Percentiles rank a stretch among this genome's conserved stretches.
phyloP scores from a whole-genome alignment of 2,888 invertebrate genomes.

The Camptogramma bilineatum region DNA sequence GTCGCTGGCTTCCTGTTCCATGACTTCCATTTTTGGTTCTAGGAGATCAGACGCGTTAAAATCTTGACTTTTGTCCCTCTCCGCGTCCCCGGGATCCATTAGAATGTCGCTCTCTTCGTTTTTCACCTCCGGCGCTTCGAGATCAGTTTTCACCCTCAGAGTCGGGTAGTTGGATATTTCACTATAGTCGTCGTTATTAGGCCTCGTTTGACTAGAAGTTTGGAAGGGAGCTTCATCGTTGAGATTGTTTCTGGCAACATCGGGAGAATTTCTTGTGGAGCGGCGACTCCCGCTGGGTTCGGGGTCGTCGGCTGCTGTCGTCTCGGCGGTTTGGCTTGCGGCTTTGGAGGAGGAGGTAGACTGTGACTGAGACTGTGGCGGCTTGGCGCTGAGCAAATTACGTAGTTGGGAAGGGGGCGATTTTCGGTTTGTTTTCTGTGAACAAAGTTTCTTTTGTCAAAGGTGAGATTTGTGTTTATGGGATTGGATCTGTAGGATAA shows the following conservation, averaged over 20 bases:
- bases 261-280: slow-evolving; percentile 83
- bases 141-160: slow-evolving; percentile 84
- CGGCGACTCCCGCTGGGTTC: slow-evolving; percentile 78
- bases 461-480: neutral
- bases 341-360: slow-evolving; percentile 85
- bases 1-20: slow-evolving; percentile 89
- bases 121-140: slow-evolving; percentile 82
- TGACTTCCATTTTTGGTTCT: slow-evolving; percentile 90
- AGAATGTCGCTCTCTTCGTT: slow-evolving; percentile 79
- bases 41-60: slow-evolving; percentile 79
- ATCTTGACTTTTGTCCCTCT: slow-evolving; percentile 76
- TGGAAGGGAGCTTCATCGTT: slow-evolving; percentile 83
- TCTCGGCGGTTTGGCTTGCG: slow-evolving; percentile 84
- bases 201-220: slow-evolving; percentile 86
- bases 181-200: slow-evolving; percentile 84
- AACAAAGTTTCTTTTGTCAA: slow-evolving; percentile 37
- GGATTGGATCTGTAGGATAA: no score
- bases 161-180: slow-evolving; percentile 80
- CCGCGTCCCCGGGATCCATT: slow-evolving; percentile 78
- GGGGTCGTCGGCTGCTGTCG: slow-evolving; percentile 76
- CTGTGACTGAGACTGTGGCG: slow-evolving; percentile 72
- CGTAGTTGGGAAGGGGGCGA: slow-evolving; percentile 84
- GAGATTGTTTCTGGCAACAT: slow-evolving; percentile 85
- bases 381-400: slow-evolving; percentile 85
- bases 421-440: slow-evolving; percentile 82